Conservation (phyloP, 1,140 invertebrate genomes). For the Drosophila subobscura region DNA sequence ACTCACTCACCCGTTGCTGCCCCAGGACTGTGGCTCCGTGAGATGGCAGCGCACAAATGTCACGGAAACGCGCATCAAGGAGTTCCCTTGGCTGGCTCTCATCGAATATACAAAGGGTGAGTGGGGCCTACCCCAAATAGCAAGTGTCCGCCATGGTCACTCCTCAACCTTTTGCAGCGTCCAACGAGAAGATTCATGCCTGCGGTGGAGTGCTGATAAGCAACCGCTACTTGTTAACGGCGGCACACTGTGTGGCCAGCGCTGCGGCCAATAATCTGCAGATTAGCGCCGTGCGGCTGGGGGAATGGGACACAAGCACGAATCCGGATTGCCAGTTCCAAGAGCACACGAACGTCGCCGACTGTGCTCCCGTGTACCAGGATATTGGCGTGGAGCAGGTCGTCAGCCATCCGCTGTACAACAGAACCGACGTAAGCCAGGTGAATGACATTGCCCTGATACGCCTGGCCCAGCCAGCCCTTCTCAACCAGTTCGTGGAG, state of each 20-base stretch:
- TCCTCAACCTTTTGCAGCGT: constrained; percentile 19
- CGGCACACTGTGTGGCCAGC: constrained; percentile 85
- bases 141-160: background rate
- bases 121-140: constrained; percentile 4
- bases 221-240: constrained; percentile 85
- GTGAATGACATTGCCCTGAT: constrained; percentile 90
- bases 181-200: constrained; percentile 79
- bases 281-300: constrained; percentile 71
- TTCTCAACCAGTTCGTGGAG: constrained; percentile 84
- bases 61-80: constrained; percentile 85
- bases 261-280: constrained; percentile 80
- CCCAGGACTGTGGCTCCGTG: constrained; percentile 68
- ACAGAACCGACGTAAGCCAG: constrained; percentile 69
- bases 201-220: constrained; percentile 86
- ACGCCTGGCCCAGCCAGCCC: constrained; percentile 86
- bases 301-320: constrained; percentile 79
- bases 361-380: constrained; percentile 85
- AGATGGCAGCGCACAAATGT: constrained; percentile 85
- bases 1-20: constrained; percentile 46
- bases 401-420: constrained; percentile 88
- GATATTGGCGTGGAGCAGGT: constrained; percentile 86
- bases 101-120: constrained; percentile 80
- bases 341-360: constrained; percentile 6
- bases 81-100: constrained; percentile 89
- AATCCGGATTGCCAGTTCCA: constrained; percentile 70